Evolutionary conservation across 64 coral and sea anemone genomes (phyloP).

Genomic region (Platygyra sinensis): DNA sequence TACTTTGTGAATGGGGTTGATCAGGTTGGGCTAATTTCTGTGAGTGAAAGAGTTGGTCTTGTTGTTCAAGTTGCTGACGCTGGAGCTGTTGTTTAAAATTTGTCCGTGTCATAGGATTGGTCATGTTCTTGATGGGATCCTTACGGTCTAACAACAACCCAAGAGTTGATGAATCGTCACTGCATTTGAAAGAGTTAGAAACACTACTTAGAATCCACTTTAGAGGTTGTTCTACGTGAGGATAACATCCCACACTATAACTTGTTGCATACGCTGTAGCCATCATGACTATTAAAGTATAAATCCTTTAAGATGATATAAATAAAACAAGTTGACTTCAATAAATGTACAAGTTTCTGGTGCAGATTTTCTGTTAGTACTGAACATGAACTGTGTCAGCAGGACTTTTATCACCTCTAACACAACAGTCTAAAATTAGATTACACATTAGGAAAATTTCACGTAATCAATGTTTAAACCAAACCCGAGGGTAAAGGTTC

Average conservation of each 20-base stretch:
- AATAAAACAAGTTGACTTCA: not conserved
- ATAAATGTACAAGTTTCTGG: not conserved
- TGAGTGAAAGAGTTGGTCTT: conserved; percentile 68
- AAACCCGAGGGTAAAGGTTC: conserved; percentile 16
- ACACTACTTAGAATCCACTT: conserved; percentile 26
- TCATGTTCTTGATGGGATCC: conserved; percentile 60
- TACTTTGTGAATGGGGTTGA: conserved; percentile 52
- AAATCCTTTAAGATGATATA: not conserved
- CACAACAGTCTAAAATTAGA: conserved; percentile 26
- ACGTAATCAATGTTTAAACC: not conserved
- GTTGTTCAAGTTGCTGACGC: conserved; percentile 78
- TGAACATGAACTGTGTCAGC: not conserved
- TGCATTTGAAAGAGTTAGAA: conserved; percentile 24
- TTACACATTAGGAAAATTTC: not conserved
- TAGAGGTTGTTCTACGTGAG: not conserved
- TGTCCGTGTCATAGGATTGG: conserved; percentile 86
- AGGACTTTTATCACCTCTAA: not conserved
- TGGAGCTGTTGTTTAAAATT: conserved; percentile 91
- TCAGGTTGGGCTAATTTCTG: not conserved
- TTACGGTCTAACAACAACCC: not conserved
- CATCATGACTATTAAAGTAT: not conserved
- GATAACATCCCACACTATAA: not conserved
- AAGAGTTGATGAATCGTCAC: not conserved
- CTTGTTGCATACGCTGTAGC: conserved; percentile 2
- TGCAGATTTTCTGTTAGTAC: not conserved